These are phyloP conservation scores for Venusia cambrica DNA, from an alignment of 2,888 invertebrate genomes.

Conservation along the genomic window DNA sequence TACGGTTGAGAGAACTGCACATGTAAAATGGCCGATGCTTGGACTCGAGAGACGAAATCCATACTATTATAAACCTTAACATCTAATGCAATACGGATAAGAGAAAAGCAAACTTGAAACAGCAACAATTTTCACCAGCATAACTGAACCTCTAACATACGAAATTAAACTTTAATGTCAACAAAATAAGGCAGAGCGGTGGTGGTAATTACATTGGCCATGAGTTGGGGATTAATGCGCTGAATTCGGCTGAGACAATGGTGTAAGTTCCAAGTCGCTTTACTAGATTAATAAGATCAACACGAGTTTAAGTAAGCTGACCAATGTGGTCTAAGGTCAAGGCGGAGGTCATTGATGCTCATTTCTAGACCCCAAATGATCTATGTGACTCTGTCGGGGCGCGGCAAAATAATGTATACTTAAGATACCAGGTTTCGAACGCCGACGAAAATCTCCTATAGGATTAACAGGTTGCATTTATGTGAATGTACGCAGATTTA, in stretches of 20 bases:
- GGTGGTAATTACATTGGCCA: neutral
- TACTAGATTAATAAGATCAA: conserved; percentile 14
- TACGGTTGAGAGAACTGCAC: too few species aligned
- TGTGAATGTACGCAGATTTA: too few species aligned
- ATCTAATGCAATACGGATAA: neutral
- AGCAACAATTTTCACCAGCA: neutral
- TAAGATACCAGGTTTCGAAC: too few species aligned
- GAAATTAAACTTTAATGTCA: conserved; percentile 3
- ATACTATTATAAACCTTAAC: neutral
- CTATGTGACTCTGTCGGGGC: too few species aligned
- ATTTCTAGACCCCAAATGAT: too few species aligned
- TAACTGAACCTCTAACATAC: neutral
- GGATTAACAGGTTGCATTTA: too few species aligned
- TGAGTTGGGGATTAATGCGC: conserved; percentile 18
- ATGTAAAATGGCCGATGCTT: too few species aligned
- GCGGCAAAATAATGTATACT: too few species aligned
- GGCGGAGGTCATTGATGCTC: too few species aligned
- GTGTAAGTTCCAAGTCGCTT: conserved; percentile 15
- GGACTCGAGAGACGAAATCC: too few species aligned
- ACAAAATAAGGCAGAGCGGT: neutral
- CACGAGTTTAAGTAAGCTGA: conserved; percentile 3
- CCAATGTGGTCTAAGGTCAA: too few species aligned
- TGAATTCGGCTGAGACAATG: conserved; percentile 25
- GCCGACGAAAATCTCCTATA: too few species aligned
- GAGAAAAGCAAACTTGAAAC: neutral